These are phyloP conservation scores for Urocolius indicus DNA, from an alignment of 2,113 vertebrate species.

Conservation along the genomic window DNA sequence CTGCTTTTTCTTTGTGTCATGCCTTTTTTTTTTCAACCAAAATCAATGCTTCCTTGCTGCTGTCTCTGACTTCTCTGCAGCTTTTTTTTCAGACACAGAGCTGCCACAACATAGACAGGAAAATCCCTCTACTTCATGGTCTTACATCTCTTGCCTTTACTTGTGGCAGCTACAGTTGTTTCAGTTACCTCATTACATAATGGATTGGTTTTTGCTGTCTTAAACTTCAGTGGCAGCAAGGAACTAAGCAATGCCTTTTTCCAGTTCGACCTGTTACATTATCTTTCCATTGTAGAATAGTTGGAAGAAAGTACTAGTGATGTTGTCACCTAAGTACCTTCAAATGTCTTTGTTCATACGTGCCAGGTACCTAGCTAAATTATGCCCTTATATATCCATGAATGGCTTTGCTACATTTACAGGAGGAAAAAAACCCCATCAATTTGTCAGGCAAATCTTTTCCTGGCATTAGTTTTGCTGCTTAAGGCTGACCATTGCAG, in stretches of 20 bases:
- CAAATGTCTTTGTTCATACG: not conserved
- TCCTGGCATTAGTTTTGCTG: not conserved
- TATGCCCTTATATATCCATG: not conserved
- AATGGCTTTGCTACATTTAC: not conserved
- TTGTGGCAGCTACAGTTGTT: not conserved
- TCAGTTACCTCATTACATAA: not conserved
- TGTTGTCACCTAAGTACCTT: slow-evolving; percentile 28
- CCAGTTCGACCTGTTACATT: not conserved
- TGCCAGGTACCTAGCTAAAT: not conserved
- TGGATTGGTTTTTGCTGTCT: not conserved
- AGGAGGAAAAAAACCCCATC: not conserved
- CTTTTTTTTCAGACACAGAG: not conserved
- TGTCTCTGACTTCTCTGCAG: not conserved
- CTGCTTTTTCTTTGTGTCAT: not conserved
- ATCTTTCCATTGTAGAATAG: slow-evolving; percentile 15
- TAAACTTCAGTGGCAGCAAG: not conserved
- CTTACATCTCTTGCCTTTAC: not conserved
- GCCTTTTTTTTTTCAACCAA: not conserved
- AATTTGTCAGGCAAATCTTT: not conserved
- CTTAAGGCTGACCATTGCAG: not conserved
- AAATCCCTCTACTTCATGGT: not conserved
- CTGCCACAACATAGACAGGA: not conserved
- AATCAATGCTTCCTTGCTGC: not conserved
- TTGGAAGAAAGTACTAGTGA: not conserved
- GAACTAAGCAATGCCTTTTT: not conserved